Evolutionary conservation across 2,113 vertebrate genomes (phyloP).

Genomic region (Hyperopisus bebe): DNA sequence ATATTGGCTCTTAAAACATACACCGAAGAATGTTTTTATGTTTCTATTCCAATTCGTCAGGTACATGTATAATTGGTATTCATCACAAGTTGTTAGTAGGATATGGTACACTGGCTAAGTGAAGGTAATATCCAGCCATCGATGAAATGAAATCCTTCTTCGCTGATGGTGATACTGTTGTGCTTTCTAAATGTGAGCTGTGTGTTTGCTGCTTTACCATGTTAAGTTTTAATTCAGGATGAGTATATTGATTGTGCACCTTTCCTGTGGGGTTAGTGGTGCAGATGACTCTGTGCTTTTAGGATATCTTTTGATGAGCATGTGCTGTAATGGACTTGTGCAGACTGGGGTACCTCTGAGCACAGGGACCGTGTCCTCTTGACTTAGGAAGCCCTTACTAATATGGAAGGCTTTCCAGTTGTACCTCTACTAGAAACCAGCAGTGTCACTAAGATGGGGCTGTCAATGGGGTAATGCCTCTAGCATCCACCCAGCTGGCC

Average conservation of each 20-base stretch:
- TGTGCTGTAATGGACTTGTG: neutral
- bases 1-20: neutral
- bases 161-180: neutral
- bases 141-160: neutral
- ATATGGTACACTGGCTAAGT: neutral
- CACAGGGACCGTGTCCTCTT: neutral
- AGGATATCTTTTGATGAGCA: neutral
- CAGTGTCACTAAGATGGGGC: neutral
- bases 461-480: neutral
- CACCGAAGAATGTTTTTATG: neutral
- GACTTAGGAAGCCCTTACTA: neutral
- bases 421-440: neutral
- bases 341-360: neutral
- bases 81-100: neutral
- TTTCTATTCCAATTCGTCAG: neutral
- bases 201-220: neutral
- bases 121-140: neutral
- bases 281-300: neutral
- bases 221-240: neutral
- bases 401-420: neutral
- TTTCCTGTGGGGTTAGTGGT: neutral
- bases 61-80: neutral
- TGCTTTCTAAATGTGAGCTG: neutral
- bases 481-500: neutral
- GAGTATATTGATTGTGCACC: neutral